A percentile compares a stretch with the other conserved stretches of the same genome.
phyloP scores from a whole-genome alignment of 2,113 vertebrate genomes.

The Scopus umbretta region DNA sequence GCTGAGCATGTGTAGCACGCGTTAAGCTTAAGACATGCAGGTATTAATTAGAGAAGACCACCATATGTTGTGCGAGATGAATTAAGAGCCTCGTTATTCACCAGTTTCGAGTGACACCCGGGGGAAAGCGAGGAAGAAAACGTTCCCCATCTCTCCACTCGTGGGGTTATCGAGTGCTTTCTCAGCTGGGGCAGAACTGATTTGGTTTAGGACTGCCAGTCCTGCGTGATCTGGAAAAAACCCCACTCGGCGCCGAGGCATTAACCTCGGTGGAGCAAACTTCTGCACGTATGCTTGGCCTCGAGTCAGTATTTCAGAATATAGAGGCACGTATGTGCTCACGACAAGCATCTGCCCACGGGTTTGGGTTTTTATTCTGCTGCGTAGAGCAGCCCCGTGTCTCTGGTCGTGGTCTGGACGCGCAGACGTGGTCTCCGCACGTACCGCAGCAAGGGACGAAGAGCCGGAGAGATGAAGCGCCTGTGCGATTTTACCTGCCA shows the following conservation, averaged over 20 bases:
- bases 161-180: neutral
- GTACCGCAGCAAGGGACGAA: neutral
- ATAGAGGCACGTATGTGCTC: too few relatives aligned
- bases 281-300: rapidly evolving
- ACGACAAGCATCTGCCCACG: neutral
- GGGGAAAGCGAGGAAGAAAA: neutral
- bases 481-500: neutral
- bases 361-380: neutral
- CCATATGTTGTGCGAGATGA: neutral
- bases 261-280: neutral
- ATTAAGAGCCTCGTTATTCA: neutral
- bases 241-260: neutral
- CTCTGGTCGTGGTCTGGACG: neutral
- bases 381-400: neutral
- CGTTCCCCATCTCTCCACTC: too few relatives aligned
- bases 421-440: neutral
- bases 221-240: neutral
- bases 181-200: neutral
- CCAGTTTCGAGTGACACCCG: neutral
- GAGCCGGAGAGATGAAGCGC: neutral
- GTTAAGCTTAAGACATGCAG: neutral
- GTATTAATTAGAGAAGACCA: neutral
- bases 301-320: rapidly evolving
- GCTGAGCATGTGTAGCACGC: neutral
- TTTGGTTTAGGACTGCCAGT: neutral